Percentiles rank a stretch among this genome's conserved stretches.
These are phyloP conservation scores for Campoletis raptor DNA, from an alignment of 2,888 invertebrate genomes.

Conservation along the genomic window DNA sequence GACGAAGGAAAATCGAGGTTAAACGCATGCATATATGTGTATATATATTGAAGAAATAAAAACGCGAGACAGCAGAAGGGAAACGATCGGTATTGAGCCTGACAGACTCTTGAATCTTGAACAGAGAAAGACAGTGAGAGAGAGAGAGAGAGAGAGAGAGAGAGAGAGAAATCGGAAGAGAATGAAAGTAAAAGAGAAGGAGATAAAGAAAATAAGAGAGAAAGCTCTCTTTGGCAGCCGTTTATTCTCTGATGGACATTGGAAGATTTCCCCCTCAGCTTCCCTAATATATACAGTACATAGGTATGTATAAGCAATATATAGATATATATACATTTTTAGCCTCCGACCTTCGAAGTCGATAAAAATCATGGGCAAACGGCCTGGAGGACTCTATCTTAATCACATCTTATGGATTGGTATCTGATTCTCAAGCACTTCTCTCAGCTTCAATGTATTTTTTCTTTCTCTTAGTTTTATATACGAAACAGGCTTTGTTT, in stretches of 20 bases:
- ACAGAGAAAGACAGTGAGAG: conserved; percentile 3
- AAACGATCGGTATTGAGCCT: conserved; percentile 56
- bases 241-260: conserved; percentile 60
- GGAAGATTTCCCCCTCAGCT: conserved; percentile 42
- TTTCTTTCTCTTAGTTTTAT: background rate
- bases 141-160: background rate
- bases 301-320: conserved; percentile 25
- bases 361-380: conserved; percentile 66
- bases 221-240: conserved; percentile 3
- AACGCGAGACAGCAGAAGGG: conserved; percentile 52
- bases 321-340: conserved; percentile 24
- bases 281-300: conserved; percentile 1
- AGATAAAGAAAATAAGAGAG: conserved; percentile 19
- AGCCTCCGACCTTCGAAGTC: conserved; percentile 24
- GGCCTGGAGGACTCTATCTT: conserved; percentile 66
- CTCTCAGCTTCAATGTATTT: conserved; percentile 35
- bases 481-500: conserved; percentile 5
- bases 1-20: background rate
- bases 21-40: background rate
- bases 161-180: conserved; percentile 1
- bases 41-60: conserved; percentile 34
- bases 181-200: background rate
- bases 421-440: conserved; percentile 47
- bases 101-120: conserved; percentile 48
- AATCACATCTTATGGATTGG: conserved; percentile 67